Evolutionary conservation across 2,113 vertebrate species (phyloP), one percentile per base, ranked within the genome.

Genomic region (Mormyrus iriodes): DNA sequence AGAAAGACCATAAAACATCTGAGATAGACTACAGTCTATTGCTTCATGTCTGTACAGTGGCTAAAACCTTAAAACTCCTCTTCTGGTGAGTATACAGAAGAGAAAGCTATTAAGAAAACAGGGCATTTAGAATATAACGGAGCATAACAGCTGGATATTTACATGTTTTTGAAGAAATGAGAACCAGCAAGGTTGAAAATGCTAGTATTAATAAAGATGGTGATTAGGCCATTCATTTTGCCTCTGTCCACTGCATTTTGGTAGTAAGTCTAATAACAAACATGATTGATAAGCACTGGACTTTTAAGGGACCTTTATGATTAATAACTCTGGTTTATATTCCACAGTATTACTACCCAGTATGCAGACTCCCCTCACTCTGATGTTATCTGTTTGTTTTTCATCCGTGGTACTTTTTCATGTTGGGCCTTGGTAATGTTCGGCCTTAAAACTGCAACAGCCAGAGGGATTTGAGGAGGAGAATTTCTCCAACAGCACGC

Each of bases 361-460:
- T 27, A 31, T 4, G 24, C 84, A 27, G 48, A 3, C 19, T 24
- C 49, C n/a, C 31, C 13, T 55, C n/a, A 51, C 48, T 82, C 2
- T 21, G n/a, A 44, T 5, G 0, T 10, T 12, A 10, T 53, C 65
- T n/a, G 13, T 39, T 27, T 46, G 9, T 24, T 85, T 48, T 86
- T 86, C 19, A 49, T 17, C 12, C 52, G 31, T 21, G 55, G 55
- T 8, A 49, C 10, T 85, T 53, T 82, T 82, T 21, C 91, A 96
- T 97, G 95, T 95, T 96, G 90, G 96, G 97, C 89, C 95, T 97
- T 90, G 96, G 97, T 93, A 96, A 97, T 90, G 96, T 96, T 94
- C 96, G 73, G 96, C 17, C 55, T 35, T 73, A 97, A 97, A 94
- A 97, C 96, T 19, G 94, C 96, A 86, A 96, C 96, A 24, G 95